Evolutionary conservation across 2,113 vertebrate genomes (phyloP), one percentile per base, ranked within the genome.

Genomic region (Myotis brandtii): DNA sequence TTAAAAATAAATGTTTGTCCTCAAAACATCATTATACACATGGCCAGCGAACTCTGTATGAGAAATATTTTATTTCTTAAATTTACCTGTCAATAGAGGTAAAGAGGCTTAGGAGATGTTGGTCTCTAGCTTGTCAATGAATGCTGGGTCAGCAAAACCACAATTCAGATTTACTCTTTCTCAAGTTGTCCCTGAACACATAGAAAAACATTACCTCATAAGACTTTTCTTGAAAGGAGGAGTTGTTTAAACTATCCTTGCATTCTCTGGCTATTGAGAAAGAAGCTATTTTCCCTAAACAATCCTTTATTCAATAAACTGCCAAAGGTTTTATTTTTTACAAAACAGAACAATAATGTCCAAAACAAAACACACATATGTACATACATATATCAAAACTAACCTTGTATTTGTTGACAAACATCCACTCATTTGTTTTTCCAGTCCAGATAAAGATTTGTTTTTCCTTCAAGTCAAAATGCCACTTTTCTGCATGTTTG

Each of bases 61-160:
- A 67, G 25, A 90, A 91, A 62, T 66, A 73, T 9, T 91, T 73
- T 46, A 62, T 82, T 86, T 95, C 18, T 14, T 70, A 54, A 86
- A 46, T 84, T 52, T 27, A n/a, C 46, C 16, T 83, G 12, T 9
- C 85, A 50, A 79, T 91, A 70, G 3, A 77, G 43, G 64, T 25
- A 70, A 92, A 85, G 5, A 59, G 4, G 6, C 6, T 94, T 72
- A 85, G 56, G 9, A 30, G 1, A 30, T 84, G 4, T 73, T 54
- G 30, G 21, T n/a, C 13, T 87, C 30, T 86, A 18, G 16, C 21
- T 95, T 77, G n/a, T 59, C 25, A 67, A 30, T 72, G 34, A 86
- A 64, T 73, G n/a, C 50, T 82, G 0, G 9, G 0, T 77, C 62
- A 73, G 8, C 11, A 64, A 87, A 94, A 40, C 6, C 17, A 14